Base-by-base conservation (phyloP, 2,797 vertebrate species). In the Lepus oiostolus region DNA sequence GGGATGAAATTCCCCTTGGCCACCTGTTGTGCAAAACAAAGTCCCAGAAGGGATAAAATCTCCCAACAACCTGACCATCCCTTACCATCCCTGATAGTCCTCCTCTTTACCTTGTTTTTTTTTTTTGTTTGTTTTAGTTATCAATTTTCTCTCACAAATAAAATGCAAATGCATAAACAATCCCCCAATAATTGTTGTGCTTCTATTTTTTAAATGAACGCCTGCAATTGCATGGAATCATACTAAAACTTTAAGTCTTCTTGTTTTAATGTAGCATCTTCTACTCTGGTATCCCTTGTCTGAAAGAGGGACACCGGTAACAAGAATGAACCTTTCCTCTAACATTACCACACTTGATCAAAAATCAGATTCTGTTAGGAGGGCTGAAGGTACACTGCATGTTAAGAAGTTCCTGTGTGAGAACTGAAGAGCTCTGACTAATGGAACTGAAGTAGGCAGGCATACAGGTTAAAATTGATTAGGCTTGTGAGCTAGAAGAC, bases 181-280 rank as follows among this genome's bases (percentile, higher is more conserved):
- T 82, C 81, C 96, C 77, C 79, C 4, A 60, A 72, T 93, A 97
- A 97, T 96, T 77, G 97, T 83, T 90, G 88, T 52, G 16, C 67
- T 97, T 96, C 97, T 96, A 87, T 87, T 97, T 42, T 95, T 97
- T 94, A 96, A 83, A 75, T 92, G 85, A 65, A 83, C 91, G 94
- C 42, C 94, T 96, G 76, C 67, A 95, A 90, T 88, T 74, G 32
- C 28, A 52, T 70, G 24, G 93, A 97, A 26, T 88, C 65, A 82
- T 96, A 21, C 21, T 84, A 88, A 35, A 85, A 89, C 52, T 95
- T 58, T 65, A 17, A 89, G 79, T 85, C 11, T 62, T 60, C 93
- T 91, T 54, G 14, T 58, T 58, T 83, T 83, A 54, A 88, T 85
- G 21, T n/a, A 80, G 28, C 42, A 16, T 62, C 32, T 88, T 97